A percentile compares a stretch with the other conserved stretches of the same genome.
Evolutionary conservation across 1,140 invertebrate genomes (phyloP).

Genomic region (Brachionus koreanus): DNA sequence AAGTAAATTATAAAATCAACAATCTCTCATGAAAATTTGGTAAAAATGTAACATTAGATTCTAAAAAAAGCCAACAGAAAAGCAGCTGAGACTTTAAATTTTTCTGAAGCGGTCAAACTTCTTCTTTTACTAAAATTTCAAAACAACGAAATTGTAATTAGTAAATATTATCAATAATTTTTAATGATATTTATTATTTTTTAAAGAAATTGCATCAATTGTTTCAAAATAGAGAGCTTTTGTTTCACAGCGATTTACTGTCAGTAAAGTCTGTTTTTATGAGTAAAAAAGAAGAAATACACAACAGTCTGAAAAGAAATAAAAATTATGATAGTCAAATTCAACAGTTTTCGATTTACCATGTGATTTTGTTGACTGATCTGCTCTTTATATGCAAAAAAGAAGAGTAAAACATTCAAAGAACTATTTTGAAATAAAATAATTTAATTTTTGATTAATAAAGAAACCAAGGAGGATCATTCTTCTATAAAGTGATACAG

Average conservation of each 20-base stretch:
- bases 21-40: too few species aligned
- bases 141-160: slow-evolving; percentile 31
- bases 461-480: background rate
- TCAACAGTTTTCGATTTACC: background rate
- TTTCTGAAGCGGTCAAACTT: background rate
- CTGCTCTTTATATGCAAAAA: slow-evolving; percentile 20
- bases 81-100: background rate
- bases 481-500: background rate
- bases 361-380: slow-evolving; percentile 5
- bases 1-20: background rate
- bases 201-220: background rate
- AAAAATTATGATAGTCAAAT: background rate
- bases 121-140: slow-evolving; percentile 8
- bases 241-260: background rate
- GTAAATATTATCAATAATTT: background rate
- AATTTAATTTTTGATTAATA: background rate
- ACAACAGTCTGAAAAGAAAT: background rate
- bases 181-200: background rate
- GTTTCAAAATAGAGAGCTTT: background rate
- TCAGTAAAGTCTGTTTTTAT: background rate
- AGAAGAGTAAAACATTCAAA: background rate
- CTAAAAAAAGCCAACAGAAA: slow-evolving; percentile 18
- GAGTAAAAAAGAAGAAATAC: background rate
- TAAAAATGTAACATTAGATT: background rate
- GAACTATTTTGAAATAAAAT: background rate